Conservation (phyloP, 2,797 vertebrate genomes). For the Dallia pectoralis region DNA sequence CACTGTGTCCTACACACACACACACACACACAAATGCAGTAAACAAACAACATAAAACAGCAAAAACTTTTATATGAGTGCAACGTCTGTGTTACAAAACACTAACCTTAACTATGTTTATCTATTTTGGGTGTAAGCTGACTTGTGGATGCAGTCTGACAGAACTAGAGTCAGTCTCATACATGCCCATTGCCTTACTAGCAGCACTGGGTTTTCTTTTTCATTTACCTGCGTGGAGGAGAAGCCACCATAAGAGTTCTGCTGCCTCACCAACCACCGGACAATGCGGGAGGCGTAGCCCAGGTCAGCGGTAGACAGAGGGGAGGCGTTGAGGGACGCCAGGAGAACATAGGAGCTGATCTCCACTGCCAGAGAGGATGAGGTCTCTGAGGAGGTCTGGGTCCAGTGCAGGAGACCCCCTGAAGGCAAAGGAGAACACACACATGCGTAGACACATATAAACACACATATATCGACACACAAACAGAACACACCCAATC, state of each 20-base stretch:
- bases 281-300: conserved; percentile 65
- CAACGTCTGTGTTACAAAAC: no score
- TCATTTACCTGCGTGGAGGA: conserved; percentile 87
- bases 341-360: conserved; percentile 78
- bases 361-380: conserved; percentile 78
- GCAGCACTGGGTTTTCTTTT: neutral
- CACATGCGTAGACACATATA: neutral
- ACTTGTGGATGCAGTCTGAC: no score
- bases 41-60: no score
- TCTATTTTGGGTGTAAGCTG: no score
- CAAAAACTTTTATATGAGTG: no score
- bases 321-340: conserved; percentile 67
- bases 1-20: conserved; percentile 71
- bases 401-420: conserved; percentile 65
- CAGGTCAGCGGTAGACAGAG: conserved; percentile 63
- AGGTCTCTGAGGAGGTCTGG: conserved; percentile 39
- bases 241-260: conserved; percentile 81
- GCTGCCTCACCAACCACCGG: conserved; percentile 76
- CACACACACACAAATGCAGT: no score
- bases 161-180: neutral
- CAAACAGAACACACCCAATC: no score
- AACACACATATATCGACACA: conserved; percentile 10
- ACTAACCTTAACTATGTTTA: no score
- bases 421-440: conserved; percentile 32
- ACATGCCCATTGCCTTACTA: neutral